Conservation (phyloP, 2,888 invertebrate genomes). For the Dasypogon diadema region DNA sequence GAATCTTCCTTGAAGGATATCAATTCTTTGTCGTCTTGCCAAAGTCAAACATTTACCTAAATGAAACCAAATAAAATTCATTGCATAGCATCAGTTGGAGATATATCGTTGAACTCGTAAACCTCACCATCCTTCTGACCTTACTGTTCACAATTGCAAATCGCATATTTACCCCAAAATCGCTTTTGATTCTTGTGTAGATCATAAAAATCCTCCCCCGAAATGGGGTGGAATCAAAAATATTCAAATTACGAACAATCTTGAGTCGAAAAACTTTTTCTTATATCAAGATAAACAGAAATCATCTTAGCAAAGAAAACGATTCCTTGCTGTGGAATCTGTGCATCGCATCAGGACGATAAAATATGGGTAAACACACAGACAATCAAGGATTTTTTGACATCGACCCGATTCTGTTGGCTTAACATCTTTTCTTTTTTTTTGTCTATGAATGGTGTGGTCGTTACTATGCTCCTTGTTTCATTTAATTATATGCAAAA, state of each 20-base stretch:
- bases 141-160: constrained; percentile 43
- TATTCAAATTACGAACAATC: constrained; percentile 43
- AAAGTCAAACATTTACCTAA: constrained; percentile 44
- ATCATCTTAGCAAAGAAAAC: constrained; percentile 34
- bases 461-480: not conserved
- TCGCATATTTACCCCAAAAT: constrained; percentile 47
- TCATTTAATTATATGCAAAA: constrained; percentile 19
- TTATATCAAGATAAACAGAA: constrained; percentile 48
- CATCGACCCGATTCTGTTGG: constrained; percentile 3
- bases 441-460: no score
- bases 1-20: constrained; percentile 14
- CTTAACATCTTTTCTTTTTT: no score
- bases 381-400: constrained; percentile 22
- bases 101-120: constrained; percentile 4
- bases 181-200: constrained; percentile 36
- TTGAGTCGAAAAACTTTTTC: constrained; percentile 32
- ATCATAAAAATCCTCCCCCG: constrained; percentile 35
- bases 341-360: constrained; percentile 12
- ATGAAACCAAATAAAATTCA: constrained; percentile 47
- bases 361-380: constrained; percentile 23
- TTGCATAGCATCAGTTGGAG: constrained; percentile 17
- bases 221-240: constrained; percentile 39
- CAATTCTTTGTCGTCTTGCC: not conserved
- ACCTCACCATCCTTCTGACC: constrained; percentile 22
- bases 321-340: constrained; percentile 17